phyloP scores from a whole-genome alignment of 2,888 invertebrate species.

The Tromatobia lineatoria region DNA sequence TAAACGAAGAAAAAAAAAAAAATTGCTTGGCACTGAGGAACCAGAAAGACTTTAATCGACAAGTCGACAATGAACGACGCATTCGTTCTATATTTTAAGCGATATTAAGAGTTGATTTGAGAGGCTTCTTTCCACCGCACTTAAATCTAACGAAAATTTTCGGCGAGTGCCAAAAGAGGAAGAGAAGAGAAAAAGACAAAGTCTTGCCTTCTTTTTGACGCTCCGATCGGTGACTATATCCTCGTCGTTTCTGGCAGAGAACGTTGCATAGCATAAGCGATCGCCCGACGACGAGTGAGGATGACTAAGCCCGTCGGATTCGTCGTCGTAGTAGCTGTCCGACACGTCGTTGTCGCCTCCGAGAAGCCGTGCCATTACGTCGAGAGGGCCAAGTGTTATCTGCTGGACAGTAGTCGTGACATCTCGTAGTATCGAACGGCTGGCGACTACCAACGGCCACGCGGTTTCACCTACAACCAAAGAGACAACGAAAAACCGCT shows the following conservation, averaged over 20 bases:
- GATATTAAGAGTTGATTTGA: constrained; percentile 48
- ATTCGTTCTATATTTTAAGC: constrained; percentile 19
- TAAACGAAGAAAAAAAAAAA: background rate
- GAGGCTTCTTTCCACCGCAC: constrained; percentile 35
- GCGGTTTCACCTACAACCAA: background rate
- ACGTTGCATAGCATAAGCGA: constrained; percentile 40
- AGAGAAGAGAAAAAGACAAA: background rate
- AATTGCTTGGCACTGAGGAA: constrained; percentile 11
- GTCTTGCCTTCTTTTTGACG: constrained; percentile 16
- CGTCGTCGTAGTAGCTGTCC: constrained; percentile 59
- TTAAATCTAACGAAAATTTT: constrained; percentile 3
- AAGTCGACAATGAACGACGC: constrained; percentile 5
- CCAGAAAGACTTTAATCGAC: constrained; percentile 50
- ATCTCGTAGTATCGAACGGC: constrained; percentile 57
- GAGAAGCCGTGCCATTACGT: constrained; percentile 67
- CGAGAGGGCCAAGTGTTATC: constrained; percentile 66
- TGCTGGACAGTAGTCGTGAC: constrained; percentile 64
- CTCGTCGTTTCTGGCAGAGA: constrained; percentile 10
- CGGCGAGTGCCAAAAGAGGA: constrained; percentile 55
- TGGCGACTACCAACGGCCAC: constrained; percentile 29
- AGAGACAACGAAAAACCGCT: background rate
- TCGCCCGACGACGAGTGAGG: constrained; percentile 59
- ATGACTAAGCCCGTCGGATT: constrained; percentile 67
- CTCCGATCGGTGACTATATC: constrained; percentile 1
- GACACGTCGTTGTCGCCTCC: constrained; percentile 65